Evolutionary conservation across 2,888 invertebrate genomes (phyloP).

Genomic region (Leptinotarsa haldemani): DNA sequence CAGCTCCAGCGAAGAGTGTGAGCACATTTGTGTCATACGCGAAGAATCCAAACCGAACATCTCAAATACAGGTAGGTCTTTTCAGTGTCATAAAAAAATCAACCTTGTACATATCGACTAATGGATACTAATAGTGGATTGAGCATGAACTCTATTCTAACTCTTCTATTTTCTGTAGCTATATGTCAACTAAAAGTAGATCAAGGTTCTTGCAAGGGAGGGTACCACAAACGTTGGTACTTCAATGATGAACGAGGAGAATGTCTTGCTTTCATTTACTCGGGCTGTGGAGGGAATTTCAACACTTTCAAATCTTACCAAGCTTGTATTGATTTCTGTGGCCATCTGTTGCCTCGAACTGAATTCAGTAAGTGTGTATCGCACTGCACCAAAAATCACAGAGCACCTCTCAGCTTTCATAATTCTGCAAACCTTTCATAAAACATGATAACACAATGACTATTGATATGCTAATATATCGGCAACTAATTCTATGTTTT

Average conservation of each 20-base stretch:
- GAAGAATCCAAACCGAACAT: constrained; percentile 68
- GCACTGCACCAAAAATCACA: constrained; percentile 10
- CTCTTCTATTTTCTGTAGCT: constrained; percentile 62
- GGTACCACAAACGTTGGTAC: constrained; percentile 75
- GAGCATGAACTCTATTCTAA: constrained; percentile 30
- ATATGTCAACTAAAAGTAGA: constrained; percentile 76
- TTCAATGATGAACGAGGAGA: constrained; percentile 76
- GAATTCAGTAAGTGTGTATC: constrained; percentile 57
- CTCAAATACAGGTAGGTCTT: constrained; percentile 57
- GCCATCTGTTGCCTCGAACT: constrained; percentile 56
- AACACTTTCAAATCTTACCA: constrained; percentile 85
- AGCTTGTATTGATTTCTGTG: constrained; percentile 75
- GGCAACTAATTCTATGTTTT: too few relatives aligned
- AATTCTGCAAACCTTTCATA: background rate
- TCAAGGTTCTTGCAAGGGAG: constrained; percentile 71
- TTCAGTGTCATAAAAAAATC: background rate
- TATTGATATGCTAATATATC: too few relatives aligned
- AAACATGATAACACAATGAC: background rate
- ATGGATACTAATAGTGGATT: constrained; percentile 13
- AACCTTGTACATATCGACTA: background rate
- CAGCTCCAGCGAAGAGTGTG: constrained; percentile 78
- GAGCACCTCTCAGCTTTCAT: constrained; percentile 5
- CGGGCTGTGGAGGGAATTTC: constrained; percentile 88
- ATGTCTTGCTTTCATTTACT: constrained; percentile 85
- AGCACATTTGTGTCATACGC: constrained; percentile 75